Base-by-base conservation (phyloP, 35 echinoderm and acorn worm species). In the Strongylocentrotus purpuratus region DNA sequence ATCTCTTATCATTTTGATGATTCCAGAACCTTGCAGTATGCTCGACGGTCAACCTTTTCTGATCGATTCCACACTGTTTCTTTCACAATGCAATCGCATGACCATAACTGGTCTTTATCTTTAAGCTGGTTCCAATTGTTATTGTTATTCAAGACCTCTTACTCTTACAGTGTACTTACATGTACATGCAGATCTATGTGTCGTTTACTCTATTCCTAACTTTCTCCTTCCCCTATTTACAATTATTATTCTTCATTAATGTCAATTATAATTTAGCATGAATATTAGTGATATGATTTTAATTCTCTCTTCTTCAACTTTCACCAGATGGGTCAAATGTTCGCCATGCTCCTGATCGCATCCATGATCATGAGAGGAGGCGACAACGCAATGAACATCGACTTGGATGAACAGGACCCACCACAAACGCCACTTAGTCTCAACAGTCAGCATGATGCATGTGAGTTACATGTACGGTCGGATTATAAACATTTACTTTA, bases 391-490 rank as follows among this genome's bases (percentile, higher is more conserved):
- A 13, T 93, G 45, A 48, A 13, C 89, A 25, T 47, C 11, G 78
- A 86, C 22, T 85, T 48, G 28, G 78, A 91, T 41, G 31, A 47
- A 15, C 31, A 94, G 20, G 95, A 94, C 47, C 59, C 32, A 17
- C 65, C 45, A 61, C 33, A 59, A n/a, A 17, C n/a, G 18, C 52
- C 20, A 46, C 28, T 78, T 9, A 22, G 86, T 71, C 88, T 94
- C 31, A 93, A 97, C 9, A 48, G 93, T 90, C 96, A 97, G 58
- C 96, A 97, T 94, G 94, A 95, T 97, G 88, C 96, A 48, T 97
- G 96, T 97, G 86, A 95, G 96, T 95, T 33, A 13, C 1, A 59
- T 22, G 17, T 25, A 70, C 5, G 61, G 25, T 25, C 18, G 6
- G 5, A 6, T 6, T 65, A 65, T 22, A 28, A 0, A 4, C 14